These are phyloP conservation scores for Puntigrus tetrazona DNA, from an alignment of 2,113 vertebrate genomes.

Conservation along the genomic window DNA sequence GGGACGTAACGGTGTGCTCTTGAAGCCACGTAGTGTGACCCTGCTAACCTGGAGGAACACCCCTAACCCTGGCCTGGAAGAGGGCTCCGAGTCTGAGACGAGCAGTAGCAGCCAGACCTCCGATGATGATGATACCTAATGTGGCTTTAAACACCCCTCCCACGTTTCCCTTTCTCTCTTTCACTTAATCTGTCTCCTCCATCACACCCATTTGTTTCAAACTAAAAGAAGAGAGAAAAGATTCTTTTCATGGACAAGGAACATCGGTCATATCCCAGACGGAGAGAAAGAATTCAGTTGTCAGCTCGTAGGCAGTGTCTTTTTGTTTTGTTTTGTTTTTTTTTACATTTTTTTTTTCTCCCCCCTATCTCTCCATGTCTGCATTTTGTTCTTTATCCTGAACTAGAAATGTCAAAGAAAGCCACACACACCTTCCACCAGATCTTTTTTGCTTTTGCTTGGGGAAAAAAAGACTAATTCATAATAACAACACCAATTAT, in stretches of 20 bases:
- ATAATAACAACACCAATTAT: slow-evolving; percentile 55
- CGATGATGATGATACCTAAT: slow-evolving; percentile 94
- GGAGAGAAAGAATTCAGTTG: slow-evolving; percentile 76
- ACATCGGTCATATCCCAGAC: slow-evolving; percentile 93
- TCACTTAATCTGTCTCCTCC: slow-evolving; percentile 76
- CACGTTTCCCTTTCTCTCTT: slow-evolving; percentile 63
- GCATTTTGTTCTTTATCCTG: slow-evolving; percentile 66
- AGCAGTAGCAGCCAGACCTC: slow-evolving; percentile 94
- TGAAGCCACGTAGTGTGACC: slow-evolving; percentile 80
- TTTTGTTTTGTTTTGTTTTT: slow-evolving; percentile 64
- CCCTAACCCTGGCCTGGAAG: slow-evolving; percentile 84
- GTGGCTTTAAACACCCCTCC: slow-evolving; percentile 70
- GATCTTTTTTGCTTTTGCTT: slow-evolving; percentile 51
- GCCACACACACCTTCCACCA: slow-evolving; percentile 40
- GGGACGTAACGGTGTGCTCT: slow-evolving; percentile 89
- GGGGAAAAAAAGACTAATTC: slow-evolving; percentile 59
- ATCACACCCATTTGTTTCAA: slow-evolving; percentile 71
- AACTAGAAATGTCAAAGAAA: slow-evolving; percentile 55
- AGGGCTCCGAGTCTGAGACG: slow-evolving; percentile 92
- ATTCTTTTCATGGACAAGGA: slow-evolving; percentile 88
- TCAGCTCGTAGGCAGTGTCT: slow-evolving; percentile 75
- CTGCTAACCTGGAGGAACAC: slow-evolving; percentile 93
- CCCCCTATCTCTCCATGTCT: slow-evolving; percentile 47
- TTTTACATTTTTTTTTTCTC: background rate
- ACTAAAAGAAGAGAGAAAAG: slow-evolving; percentile 41